These are phyloP conservation scores for Sabellastarte sp. DNA, from an alignment of 2,888 invertebrate species.

Conservation along the genomic window DNA sequence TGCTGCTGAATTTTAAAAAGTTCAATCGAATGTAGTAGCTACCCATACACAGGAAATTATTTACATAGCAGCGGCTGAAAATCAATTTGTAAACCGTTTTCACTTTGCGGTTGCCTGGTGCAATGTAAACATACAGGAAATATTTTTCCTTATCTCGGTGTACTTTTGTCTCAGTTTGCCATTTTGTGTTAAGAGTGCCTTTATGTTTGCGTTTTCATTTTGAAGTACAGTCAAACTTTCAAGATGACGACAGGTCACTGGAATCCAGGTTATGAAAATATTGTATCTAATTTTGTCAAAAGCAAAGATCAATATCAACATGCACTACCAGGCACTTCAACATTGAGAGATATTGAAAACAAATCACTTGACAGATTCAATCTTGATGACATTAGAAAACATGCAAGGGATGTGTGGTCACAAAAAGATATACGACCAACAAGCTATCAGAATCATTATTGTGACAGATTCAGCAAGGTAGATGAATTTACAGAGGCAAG, in stretches of 20 bases:
- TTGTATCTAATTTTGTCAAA: slow-evolving; percentile 34
- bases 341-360: not conserved
- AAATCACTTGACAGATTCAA: slow-evolving; percentile 13
- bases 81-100: too few species aligned
- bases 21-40: too few species aligned
- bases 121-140: not conserved
- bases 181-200: too few species aligned
- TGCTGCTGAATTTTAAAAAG: too few species aligned
- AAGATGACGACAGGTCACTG: slow-evolving; percentile 48
- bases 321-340: not conserved
- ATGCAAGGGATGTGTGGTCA: slow-evolving; percentile 40
- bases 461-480: slow-evolving; percentile 30
- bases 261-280: slow-evolving; percentile 45
- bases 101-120: not conserved
- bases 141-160: too few species aligned
- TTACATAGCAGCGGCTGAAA: too few species aligned
- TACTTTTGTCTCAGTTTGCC: too few species aligned
- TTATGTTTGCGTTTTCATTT: too few species aligned
- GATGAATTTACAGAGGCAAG: slow-evolving; percentile 26
- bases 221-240: too few species aligned
- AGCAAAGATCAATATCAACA: too few species aligned
- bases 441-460: slow-evolving; percentile 39
- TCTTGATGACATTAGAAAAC: slow-evolving; percentile 35
- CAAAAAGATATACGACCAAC: slow-evolving; percentile 32
- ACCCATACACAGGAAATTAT: too few species aligned